phyloP scores from a whole-genome alignment of 2,888 invertebrate species.

The Parnassius mnemosyne region DNA sequence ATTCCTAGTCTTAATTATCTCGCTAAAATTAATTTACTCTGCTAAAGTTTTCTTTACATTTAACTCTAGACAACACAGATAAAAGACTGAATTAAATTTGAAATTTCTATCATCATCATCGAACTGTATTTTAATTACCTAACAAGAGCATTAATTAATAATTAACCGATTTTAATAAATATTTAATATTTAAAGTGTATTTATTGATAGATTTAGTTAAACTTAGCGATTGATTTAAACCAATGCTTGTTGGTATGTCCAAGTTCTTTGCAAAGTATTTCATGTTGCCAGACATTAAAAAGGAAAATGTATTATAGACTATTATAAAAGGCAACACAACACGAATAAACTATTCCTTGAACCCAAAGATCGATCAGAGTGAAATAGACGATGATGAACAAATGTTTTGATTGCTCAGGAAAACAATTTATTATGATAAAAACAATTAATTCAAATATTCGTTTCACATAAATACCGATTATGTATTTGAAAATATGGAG shows the following conservation, averaged over 20 bases:
- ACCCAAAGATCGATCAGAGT: too few species aligned
- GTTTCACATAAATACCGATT: not conserved
- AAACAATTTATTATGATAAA: too few species aligned
- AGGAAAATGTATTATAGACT: too few species aligned
- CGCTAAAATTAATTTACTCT: constrained; percentile 25
- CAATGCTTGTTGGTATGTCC: constrained; percentile 22
- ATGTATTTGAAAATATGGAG: not conserved
- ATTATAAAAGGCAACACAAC: too few species aligned
- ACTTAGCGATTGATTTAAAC: constrained; percentile 10
- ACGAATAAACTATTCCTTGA: too few species aligned
- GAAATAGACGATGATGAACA: too few species aligned
- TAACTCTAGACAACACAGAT: constrained; percentile 23
- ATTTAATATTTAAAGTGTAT: constrained; percentile 17
- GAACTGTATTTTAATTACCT: constrained; percentile 20
- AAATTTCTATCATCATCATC: constrained; percentile 16
- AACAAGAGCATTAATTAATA: constrained; percentile 17
- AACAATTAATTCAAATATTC: too few species aligned
- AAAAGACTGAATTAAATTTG: constrained; percentile 18
- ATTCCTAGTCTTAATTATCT: constrained; percentile 28
- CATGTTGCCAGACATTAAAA: constrained; percentile 5
- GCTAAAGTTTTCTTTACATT: constrained; percentile 26
- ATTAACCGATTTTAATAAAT: constrained; percentile 5
- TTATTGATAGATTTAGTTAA: constrained; percentile 9
- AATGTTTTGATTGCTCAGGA: too few species aligned
- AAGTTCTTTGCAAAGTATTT: constrained; percentile 21